phyloP scores from a whole-genome alignment of 2,113 vertebrate genomes.

The Pagrus major region DNA sequence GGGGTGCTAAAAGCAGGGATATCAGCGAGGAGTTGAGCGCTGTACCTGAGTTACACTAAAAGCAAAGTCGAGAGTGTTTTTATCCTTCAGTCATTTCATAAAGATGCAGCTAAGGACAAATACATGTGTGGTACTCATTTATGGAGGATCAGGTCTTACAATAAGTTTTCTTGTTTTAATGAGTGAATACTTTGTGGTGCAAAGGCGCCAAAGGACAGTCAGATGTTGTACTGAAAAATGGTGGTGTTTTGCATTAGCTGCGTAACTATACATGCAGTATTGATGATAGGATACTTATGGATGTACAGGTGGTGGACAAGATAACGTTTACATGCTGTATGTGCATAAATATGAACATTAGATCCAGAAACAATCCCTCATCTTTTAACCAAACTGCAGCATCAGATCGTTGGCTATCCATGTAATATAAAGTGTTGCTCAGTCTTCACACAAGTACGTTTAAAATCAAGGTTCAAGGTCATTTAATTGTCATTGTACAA shows the following conservation, averaged over 20 bases:
- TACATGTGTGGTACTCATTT: neutral
- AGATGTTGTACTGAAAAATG: neutral
- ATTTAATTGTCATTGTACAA: no score
- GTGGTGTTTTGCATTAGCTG: neutral
- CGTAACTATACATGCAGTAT: neutral
- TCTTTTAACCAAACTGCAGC: no score
- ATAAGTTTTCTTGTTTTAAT: neutral
- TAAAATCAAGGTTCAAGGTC: no score
- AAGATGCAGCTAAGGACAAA: neutral
- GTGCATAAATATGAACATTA: neutral
- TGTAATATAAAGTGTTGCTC: no score
- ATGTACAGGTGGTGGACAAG: neutral
- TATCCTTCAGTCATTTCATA: slow-evolving; percentile 2
- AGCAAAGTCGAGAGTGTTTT: slow-evolving; percentile 36
- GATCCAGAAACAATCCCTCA: neutral
- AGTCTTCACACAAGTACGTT: no score
- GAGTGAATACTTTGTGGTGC: neutral
- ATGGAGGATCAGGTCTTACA: neutral
- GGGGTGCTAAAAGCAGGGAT: slow-evolving; percentile 79
- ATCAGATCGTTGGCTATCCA: no score
- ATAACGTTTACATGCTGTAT: neutral
- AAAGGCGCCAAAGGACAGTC: no score
- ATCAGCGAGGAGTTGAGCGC: slow-evolving; percentile 45
- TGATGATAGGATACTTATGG: neutral
- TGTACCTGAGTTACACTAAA: slow-evolving; percentile 55